Evolutionary conservation across 2,113 vertebrate species (phyloP).

Genomic region (Ranitomeya imitator): DNA sequence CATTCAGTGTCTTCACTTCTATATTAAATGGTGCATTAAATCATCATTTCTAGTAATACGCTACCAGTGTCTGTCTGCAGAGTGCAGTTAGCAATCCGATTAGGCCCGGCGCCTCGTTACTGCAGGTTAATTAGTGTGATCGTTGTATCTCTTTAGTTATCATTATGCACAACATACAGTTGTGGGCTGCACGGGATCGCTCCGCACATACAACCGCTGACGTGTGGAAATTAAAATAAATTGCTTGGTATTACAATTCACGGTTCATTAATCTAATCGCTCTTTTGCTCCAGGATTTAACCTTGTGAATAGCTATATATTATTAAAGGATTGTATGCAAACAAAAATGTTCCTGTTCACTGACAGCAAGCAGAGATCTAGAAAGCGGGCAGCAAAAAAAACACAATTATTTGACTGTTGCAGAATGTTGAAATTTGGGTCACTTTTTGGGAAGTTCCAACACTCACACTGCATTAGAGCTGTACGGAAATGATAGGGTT

Average conservation of each 20-base stretch:
- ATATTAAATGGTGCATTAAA: conserved; percentile 27
- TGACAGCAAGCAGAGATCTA: too few species aligned
- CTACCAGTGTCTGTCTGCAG: not conserved
- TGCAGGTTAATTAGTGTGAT: not conserved
- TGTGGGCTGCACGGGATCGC: not conserved
- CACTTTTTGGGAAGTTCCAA: too few species aligned
- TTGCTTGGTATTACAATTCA: not conserved
- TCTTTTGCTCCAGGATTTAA: not conserved
- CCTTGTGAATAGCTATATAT: too few species aligned
- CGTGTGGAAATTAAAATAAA: not conserved
- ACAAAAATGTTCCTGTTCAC: too few species aligned
- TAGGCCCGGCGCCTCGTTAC: not conserved
- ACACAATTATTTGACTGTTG: too few species aligned
- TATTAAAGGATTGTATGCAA: too few species aligned
- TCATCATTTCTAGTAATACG: not conserved
- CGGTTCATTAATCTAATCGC: not conserved
- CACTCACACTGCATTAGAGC: too few species aligned
- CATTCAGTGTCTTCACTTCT: conserved; percentile 6
- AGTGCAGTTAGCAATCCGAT: not conserved
- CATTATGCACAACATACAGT: not conserved
- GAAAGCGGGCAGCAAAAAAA: too few species aligned
- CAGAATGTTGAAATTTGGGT: too few species aligned
- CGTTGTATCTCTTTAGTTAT: not conserved
- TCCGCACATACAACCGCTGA: not conserved
- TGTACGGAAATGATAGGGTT: too few species aligned